Percentiles rank a stretch among this genome's conserved stretches.
Evolutionary conservation across 2,113 vertebrate species (phyloP).

Genomic region (Lanius collurio): DNA sequence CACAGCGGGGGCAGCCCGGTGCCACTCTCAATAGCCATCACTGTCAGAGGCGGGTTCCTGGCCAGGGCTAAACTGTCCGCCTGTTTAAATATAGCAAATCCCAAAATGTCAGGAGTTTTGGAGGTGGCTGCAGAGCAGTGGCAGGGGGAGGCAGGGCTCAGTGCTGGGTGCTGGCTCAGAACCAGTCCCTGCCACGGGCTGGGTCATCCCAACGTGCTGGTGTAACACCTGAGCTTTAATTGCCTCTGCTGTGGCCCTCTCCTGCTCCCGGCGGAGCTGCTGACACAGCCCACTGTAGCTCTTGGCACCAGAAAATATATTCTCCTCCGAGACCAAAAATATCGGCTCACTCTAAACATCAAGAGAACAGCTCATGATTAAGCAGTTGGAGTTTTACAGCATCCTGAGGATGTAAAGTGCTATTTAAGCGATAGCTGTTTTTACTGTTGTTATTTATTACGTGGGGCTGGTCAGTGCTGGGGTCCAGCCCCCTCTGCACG

Average conservation of each 20-base stretch:
- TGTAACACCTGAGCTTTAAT: background rate
- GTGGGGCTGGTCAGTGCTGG: background rate
- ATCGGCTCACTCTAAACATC: background rate
- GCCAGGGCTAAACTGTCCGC: background rate
- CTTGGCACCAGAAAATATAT: conserved; percentile 38
- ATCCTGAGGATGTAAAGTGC: background rate
- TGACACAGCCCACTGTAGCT: background rate
- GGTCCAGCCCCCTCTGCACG: background rate
- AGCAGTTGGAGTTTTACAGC: conserved; percentile 30
- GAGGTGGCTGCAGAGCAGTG: background rate
- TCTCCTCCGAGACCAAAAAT: conserved; percentile 38
- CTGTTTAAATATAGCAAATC: background rate
- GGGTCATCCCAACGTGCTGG: background rate
- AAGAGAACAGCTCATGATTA: conserved; percentile 4
- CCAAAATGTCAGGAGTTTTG: conserved; percentile 1
- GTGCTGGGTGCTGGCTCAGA: background rate
- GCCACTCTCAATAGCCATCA: conserved; percentile 19
- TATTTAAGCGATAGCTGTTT: background rate
- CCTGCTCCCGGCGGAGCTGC: background rate
- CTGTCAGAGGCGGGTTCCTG: background rate
- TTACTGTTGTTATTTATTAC: conserved; percentile 26
- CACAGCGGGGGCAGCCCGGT: background rate
- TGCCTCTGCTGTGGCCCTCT: background rate
- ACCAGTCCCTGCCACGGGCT: background rate
- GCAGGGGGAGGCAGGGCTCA: background rate